These are phyloP conservation scores for Resseliella maxima DNA, from an alignment of 2,888 invertebrate species.

Conservation along the genomic window DNA sequence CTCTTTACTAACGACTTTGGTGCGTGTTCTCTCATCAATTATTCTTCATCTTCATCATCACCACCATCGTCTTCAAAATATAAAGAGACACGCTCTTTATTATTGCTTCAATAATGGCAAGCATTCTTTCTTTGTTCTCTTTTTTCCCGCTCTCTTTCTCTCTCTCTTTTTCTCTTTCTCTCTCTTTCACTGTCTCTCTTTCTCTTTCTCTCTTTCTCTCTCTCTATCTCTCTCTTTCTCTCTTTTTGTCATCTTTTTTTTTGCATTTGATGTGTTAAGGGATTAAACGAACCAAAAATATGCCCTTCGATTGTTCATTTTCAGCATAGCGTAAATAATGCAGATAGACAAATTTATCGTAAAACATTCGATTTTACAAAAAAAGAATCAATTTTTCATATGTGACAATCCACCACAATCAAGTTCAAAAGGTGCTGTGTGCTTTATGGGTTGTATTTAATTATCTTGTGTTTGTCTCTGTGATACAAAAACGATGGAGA, in stretches of 20 bases:
- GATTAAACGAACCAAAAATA: no score
- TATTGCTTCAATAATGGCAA: background rate
- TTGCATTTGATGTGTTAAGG: no score
- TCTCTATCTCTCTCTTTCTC: no score
- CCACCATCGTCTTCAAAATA: no score
- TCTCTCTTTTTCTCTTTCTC: no score
- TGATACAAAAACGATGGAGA: background rate
- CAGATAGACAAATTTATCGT: background rate
- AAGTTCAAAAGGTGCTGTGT: background rate
- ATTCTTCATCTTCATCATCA: background rate
- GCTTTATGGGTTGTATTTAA: background rate
- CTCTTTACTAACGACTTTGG: conserved; percentile 5
- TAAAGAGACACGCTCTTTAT: background rate
- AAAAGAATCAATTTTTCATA: background rate
- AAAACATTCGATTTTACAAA: background rate
- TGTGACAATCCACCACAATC: background rate
- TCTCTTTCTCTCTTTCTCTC: no score
- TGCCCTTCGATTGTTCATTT: no score
- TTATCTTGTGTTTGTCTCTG: background rate
- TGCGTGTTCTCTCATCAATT: conserved; percentile 37
- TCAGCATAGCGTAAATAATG: background rate
- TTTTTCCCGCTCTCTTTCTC: no score
- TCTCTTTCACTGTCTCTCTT: no score
- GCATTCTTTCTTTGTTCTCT: no score
- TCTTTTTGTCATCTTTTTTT: no score